Percentiles rank a stretch among this genome's conserved stretches.
These are phyloP conservation scores for Drosophila atripex DNA, from an alignment of 2,888 invertebrate species.

Conservation along the genomic window DNA sequence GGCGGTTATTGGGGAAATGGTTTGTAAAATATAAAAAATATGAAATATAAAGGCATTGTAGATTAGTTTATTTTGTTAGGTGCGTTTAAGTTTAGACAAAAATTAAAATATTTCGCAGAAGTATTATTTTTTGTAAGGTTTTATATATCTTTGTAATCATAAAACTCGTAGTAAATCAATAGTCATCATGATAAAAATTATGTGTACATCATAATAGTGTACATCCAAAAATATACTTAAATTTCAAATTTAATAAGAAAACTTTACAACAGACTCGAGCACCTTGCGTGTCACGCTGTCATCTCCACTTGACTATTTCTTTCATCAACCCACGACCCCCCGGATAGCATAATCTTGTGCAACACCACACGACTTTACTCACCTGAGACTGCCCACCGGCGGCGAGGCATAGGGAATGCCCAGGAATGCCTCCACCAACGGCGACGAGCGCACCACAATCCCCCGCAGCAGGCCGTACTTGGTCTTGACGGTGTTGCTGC, in stretches of 20 bases:
- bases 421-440: slow-evolving; percentile 93
- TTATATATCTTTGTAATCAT: too few species aligned
- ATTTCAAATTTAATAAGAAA: neutral
- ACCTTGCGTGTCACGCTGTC: slow-evolving; percentile 23
- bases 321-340: slow-evolving; percentile 4
- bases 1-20: too few species aligned
- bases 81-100: too few species aligned
- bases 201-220: too few species aligned
- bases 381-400: slow-evolving; percentile 94
- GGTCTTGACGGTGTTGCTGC: slow-evolving; percentile 90
- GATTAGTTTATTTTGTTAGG: too few species aligned
- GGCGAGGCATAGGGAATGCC: slow-evolving; percentile 98
- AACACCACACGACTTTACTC: slow-evolving; percentile 64
- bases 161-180: too few species aligned
- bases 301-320: slow-evolving; percentile 10
- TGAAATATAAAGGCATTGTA: too few species aligned
- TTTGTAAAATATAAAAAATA: too few species aligned
- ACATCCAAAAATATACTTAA: too few species aligned
- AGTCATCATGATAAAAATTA: too few species aligned
- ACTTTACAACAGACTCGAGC: neutral
- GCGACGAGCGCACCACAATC: slow-evolving; percentile 91
- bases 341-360: slow-evolving; percentile 31
- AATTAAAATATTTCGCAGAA: too few species aligned
- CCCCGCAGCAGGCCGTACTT: slow-evolving; percentile 95
- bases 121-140: too few species aligned